Percentiles rank a stretch among this genome's conserved stretches.
Conservation (phyloP, 2,113 vertebrate genomes). For the Scolopax mira region DNA sequence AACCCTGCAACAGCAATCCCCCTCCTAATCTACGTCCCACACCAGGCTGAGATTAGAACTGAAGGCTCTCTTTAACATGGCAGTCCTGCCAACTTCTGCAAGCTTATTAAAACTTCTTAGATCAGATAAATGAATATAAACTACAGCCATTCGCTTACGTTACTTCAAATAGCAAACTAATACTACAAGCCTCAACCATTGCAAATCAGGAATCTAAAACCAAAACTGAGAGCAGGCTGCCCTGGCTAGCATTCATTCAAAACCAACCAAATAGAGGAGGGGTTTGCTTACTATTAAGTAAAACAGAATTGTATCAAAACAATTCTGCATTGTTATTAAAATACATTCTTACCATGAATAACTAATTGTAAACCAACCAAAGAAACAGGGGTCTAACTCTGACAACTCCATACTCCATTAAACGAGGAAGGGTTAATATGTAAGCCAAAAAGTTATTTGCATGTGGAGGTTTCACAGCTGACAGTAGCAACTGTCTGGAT, state of each 20-base stretch:
- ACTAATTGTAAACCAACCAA: background rate
- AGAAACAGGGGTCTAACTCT: background rate
- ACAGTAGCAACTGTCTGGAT: slow-evolving; percentile 78
- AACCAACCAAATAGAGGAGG: background rate
- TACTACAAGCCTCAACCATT: background rate
- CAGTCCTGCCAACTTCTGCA: slow-evolving; percentile 6
- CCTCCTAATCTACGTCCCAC: background rate
- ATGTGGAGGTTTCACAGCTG: slow-evolving; percentile 74
- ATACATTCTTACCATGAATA: background rate
- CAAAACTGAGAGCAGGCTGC: background rate
- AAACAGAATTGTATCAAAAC: background rate
- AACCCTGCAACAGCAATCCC: background rate
- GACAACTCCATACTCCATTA: slow-evolving; percentile 7
- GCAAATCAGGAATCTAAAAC: slow-evolving; percentile 47
- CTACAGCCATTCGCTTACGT: background rate
- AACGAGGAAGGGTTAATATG: slow-evolving; percentile 68
- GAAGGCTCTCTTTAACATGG: background rate
- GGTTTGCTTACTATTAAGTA: background rate
- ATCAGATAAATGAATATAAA: slow-evolving; percentile 11
- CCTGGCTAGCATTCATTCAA: background rate
- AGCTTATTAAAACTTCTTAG: slow-evolving; percentile 37
- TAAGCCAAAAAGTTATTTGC: slow-evolving; percentile 67
- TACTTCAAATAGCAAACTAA: background rate
- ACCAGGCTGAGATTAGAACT: background rate
- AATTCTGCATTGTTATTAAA: background rate